Conservation (phyloP, 2,113 vertebrate species). For the Anser brachyrhynchus region DNA sequence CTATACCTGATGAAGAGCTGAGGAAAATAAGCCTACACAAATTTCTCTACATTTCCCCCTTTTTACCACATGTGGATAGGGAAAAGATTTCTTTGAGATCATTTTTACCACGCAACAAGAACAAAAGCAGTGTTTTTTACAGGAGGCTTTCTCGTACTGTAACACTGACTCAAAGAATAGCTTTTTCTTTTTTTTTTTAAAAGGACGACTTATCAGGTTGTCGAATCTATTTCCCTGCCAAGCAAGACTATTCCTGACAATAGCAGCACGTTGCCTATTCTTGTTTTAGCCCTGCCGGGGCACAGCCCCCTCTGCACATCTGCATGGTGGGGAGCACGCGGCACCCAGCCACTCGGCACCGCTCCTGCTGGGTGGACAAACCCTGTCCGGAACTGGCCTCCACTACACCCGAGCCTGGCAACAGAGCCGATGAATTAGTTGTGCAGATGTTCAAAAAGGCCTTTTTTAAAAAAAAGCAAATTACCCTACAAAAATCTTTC, state of each 20-base stretch:
- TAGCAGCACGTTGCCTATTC: conserved; percentile 43
- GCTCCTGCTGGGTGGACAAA: not conserved
- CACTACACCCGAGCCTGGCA: not conserved
- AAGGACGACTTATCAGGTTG: conserved; percentile 15
- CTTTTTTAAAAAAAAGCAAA: not conserved
- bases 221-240: conserved; percentile 33
- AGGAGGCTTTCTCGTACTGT: not conserved
- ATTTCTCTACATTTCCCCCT: not conserved
- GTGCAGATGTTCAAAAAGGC: not conserved
- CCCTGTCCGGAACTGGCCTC: not conserved
- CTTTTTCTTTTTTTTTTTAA: not conserved
- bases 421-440: not conserved
- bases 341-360: not conserved
- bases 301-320: not conserved
- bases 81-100: not conserved
- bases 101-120: not conserved
- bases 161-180: not conserved
- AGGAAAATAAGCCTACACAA: not conserved
- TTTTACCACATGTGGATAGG: not conserved
- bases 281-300: conserved; percentile 32
- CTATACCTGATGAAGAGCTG: accelerated
- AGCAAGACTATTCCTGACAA: conserved; percentile 54
- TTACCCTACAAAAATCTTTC: not conserved
- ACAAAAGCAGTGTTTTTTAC: not conserved
- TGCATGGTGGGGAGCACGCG: not conserved